Conservation (phyloP, 2,113 vertebrate species). For the Okapia johnstoni region DNA sequence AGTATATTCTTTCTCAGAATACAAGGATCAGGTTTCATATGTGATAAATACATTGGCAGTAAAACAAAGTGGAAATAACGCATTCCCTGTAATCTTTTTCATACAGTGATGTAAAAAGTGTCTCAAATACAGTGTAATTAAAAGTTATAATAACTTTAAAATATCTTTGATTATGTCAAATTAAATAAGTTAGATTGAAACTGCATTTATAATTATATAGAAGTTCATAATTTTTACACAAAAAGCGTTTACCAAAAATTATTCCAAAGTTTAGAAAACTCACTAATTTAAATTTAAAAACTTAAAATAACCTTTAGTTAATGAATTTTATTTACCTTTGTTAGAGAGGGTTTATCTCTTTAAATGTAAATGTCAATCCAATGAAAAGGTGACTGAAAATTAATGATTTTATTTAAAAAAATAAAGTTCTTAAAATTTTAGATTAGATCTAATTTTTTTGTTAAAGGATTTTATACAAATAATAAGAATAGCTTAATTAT, state of each 20-base stretch:
- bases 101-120: slow-evolving; percentile 22
- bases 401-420: slow-evolving; percentile 59
- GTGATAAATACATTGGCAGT: slow-evolving; percentile 30
- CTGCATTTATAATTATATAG: slow-evolving; percentile 63
- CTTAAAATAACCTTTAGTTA: slow-evolving; percentile 63
- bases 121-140: slow-evolving; percentile 60
- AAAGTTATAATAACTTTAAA: slow-evolving; percentile 56
- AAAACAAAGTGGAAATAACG: slow-evolving; percentile 23
- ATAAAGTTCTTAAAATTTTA: slow-evolving; percentile 65
- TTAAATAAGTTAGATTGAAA: slow-evolving; percentile 63
- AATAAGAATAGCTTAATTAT: slow-evolving; percentile 64
- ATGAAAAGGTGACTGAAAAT: slow-evolving; percentile 61
- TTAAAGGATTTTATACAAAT: slow-evolving; percentile 56
- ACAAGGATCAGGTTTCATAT: slow-evolving; percentile 10
- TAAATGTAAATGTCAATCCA: slow-evolving; percentile 56
- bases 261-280: slow-evolving; percentile 46
- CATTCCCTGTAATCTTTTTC: slow-evolving; percentile 33
- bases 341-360: slow-evolving; percentile 47
- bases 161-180: slow-evolving; percentile 66
- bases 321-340: slow-evolving; percentile 62
- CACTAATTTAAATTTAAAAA: slow-evolving; percentile 58
- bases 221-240: slow-evolving; percentile 60
- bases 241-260: slow-evolving; percentile 62
- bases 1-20: neutral
- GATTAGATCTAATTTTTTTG: slow-evolving; percentile 65